Evolutionary conservation across 2,888 invertebrate species (phyloP), one percentile per base, ranked within the genome.

Genomic region (Sussaba pulchella): DNA sequence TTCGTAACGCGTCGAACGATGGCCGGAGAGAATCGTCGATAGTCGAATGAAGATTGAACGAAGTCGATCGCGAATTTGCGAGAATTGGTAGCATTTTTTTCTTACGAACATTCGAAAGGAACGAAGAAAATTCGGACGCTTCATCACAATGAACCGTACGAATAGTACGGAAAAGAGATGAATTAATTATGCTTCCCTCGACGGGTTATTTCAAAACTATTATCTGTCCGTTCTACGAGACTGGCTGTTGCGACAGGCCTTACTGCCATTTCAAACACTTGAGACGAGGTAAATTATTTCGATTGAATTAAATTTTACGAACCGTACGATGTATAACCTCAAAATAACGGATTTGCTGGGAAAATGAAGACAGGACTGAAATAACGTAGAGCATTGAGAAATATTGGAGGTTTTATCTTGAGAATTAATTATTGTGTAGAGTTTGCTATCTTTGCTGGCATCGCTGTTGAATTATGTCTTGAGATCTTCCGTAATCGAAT

Each of bases 211-310:
- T 98, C 90, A 96, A 96, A 93, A 95, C 95, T 87, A 95, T 97
- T 83, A 95, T 94, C 87, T 98, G 98, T 92, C 98, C 98, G 24
- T 98, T 96, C 93, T 97, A 95, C 91, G 95, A 96, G 88, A 95
- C 94, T 90, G 96, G 95, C 81, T 93, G 95, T 66, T 98, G 98
- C 93, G 96, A 96, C 86, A 94, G 98, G 88, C 98, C 98, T 21
- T 97, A 98, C 92, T 98, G 98, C 93, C 98, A 98, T 93, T 98
- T 97, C 92, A 95, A 96, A 89, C 98, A 98, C 92, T 94, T 95
- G 85, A 96, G 95, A 89, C 96, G 95, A 93, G 96, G 96, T 93
- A 89, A 86, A 57, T 61, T n/a, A n/a, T n/a, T 54, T 61, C 45
- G n/a, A 36, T 63, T 31, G 14, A 8, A 67, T 39, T 39, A 6